Evolutionary conservation across 2,797 vertebrate species (phyloP).

Genomic region (Limnodromus scolopaceus): DNA sequence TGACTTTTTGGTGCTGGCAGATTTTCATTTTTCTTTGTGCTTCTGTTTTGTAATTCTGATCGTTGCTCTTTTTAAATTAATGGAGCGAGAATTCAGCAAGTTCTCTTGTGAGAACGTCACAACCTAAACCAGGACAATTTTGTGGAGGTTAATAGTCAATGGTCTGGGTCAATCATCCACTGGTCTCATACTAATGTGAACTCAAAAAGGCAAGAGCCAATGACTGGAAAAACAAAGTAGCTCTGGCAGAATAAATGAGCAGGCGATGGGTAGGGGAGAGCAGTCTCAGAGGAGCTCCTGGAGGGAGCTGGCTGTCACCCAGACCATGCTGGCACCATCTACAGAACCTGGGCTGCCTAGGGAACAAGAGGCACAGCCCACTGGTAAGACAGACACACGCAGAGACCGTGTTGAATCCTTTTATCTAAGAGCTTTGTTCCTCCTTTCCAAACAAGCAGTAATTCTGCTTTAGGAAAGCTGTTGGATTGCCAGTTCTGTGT

Average conservation of each 20-base stretch:
- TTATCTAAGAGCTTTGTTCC: neutral
- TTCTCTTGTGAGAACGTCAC: neutral
- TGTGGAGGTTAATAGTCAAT: neutral
- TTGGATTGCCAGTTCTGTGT: neutral
- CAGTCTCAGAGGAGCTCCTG: neutral
- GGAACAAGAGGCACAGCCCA: fast-evolving
- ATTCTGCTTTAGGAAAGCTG: neutral
- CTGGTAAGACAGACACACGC: fast-evolving
- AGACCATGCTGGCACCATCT: neutral
- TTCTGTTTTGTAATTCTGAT: constrained; percentile 7
- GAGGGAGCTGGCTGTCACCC: neutral
- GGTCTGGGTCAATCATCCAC: neutral
- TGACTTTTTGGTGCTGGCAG: neutral
- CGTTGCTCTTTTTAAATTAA: neutral
- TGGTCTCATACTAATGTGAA: neutral
- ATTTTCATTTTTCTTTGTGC: constrained; percentile 13
- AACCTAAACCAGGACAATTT: neutral
- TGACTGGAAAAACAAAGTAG: neutral
- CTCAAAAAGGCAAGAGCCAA: neutral
- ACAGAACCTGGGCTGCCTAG: neutral
- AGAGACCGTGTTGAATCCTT: neutral
- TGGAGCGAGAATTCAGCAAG: neutral
- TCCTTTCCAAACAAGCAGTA: neutral
- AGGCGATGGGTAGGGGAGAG: neutral
- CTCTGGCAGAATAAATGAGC: neutral